Evolutionary conservation across 2,888 invertebrate genomes (phyloP), one percentile per base, ranked within the genome.

Genomic region (Hydrotaea diabolus): DNA sequence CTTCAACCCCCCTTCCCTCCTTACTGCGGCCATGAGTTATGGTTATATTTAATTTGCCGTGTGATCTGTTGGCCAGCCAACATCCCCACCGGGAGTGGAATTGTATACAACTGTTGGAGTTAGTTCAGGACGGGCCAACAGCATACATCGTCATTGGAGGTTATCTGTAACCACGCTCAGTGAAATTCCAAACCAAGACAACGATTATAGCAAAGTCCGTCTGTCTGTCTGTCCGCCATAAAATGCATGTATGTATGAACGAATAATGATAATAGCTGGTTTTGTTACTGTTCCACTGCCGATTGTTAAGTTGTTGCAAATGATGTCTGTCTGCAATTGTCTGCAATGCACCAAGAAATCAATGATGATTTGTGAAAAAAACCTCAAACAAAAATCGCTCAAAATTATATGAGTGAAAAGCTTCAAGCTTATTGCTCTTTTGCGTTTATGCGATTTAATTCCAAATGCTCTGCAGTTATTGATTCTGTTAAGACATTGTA

Each of bases 281-380:
- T 59, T 23, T 26, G 26, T 26, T 59, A 21, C 59, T 11, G 11
- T 26, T 59, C 17, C 59, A 59, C 13, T 59, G 59, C 23, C 26
- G 59, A 59, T 59, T 59, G 23, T 59, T 59, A 13, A 59, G 59
- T 59, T 59, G 11, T 59, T 23, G 21, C 21, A 9, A 3, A 2
- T 21, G 19, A 17, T 26, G 59, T 59, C 13, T 59, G 59, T 59
- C 31, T 39, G 9, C 39, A 39, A 13, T 39, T 43, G 66, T 43
- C 39, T 66, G 66, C 19, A 43, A 66, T 43, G 43, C 66, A n/a
- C 7, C 39, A 31, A 64, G 1, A 8, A 8, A 8, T 17, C 36
- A 36, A 62, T 62, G 64, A 64, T 66, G 66, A 43, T 66, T 66
- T 66, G 66, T 66, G 66, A 8, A 39, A 13, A 1, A 39, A n/a